phyloP scores from a whole-genome alignment of 2,888 invertebrate genomes.

The Pteria penguin region DNA sequence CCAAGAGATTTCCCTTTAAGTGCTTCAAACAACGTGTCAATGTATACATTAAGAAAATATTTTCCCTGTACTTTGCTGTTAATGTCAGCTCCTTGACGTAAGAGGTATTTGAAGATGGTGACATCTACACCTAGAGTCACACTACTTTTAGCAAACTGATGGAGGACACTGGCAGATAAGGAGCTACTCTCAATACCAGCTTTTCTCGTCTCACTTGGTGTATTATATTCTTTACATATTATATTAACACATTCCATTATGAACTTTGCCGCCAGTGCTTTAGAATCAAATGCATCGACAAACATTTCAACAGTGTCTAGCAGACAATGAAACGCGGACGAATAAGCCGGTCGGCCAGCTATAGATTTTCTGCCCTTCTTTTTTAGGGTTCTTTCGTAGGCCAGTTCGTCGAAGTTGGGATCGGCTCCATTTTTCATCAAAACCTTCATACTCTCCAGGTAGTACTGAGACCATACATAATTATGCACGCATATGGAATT shows the following conservation, averaged over 20 bases:
- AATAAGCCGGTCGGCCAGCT: slow-evolving; percentile 57
- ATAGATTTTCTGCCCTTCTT: slow-evolving; percentile 52
- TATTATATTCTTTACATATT: slow-evolving; percentile 49
- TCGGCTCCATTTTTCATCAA: slow-evolving; percentile 70
- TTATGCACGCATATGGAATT: slow-evolving; percentile 65
- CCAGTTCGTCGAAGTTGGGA: slow-evolving; percentile 72
- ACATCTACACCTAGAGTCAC: slow-evolving; percentile 61
- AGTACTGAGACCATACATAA: slow-evolving; percentile 63
- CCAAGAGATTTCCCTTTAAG: slow-evolving; percentile 45
- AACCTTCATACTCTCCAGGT: slow-evolving; percentile 60
- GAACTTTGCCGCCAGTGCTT: slow-evolving; percentile 54
- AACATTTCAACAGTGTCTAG: slow-evolving; percentile 65
- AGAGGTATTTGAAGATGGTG: slow-evolving; percentile 59
- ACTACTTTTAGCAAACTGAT: slow-evolving; percentile 65
- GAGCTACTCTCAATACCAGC: slow-evolving; percentile 53
- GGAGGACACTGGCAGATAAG: slow-evolving; percentile 59
- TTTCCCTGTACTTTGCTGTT: slow-evolving; percentile 57
- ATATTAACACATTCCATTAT: slow-evolving; percentile 58
- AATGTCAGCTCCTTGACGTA: slow-evolving; percentile 67
- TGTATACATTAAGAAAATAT: slow-evolving; percentile 60
- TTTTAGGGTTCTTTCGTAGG: slow-evolving; percentile 48
- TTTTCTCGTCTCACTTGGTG: slow-evolving; percentile 49
- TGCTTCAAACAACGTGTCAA: slow-evolving; percentile 53
- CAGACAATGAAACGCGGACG: slow-evolving; percentile 65
- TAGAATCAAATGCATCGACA: slow-evolving; percentile 57